These are phyloP conservation scores for Leptatherina wallacei DNA, from an alignment of 2,797 vertebrate genomes.

Conservation along the genomic window DNA sequence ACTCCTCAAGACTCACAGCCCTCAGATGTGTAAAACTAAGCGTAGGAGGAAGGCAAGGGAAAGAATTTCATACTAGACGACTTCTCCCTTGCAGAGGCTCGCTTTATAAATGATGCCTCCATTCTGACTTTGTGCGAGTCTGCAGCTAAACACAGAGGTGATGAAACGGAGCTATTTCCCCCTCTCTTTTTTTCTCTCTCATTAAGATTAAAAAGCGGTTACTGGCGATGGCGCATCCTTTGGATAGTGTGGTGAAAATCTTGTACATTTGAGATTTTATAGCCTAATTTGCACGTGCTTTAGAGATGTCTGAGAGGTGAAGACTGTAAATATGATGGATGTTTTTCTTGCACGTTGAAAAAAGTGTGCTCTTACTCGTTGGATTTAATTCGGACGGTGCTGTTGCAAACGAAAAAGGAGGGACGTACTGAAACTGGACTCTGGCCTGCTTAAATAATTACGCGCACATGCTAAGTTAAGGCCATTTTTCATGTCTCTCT, in stretches of 20 bases:
- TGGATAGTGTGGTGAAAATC: conserved; percentile 29
- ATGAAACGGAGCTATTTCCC: conserved; percentile 21
- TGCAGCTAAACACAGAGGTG: conserved; percentile 42
- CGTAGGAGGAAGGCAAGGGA: conserved; percentile 94
- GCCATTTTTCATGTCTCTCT: conserved; percentile 61
- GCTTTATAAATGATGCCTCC: conserved; percentile 79
- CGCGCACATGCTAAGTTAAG: conserved; percentile 39
- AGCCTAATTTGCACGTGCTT: conserved; percentile 13
- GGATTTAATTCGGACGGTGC: not conserved
- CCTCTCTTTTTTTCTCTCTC: not conserved
- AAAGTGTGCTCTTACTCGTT: not conserved
- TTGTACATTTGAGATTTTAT: conserved; percentile 13
- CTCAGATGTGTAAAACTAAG: conserved; percentile 90
- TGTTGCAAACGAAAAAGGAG: conserved; percentile 4
- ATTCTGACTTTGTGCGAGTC: conserved; percentile 41
- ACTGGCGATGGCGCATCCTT: conserved; percentile 7
- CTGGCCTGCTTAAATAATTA: conserved; percentile 59
- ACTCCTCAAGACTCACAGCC: conserved; percentile 85
- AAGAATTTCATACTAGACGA: conserved; percentile 90
- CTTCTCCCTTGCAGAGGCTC: conserved; percentile 75
- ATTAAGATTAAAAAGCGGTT: not conserved
- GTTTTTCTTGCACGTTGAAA: not conserved
- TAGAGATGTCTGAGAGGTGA: not conserved
- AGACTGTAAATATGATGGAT: not conserved
- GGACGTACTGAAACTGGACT: conserved; percentile 32